Base-by-base conservation (phyloP, 2,888 invertebrate species). In the Drosophila mimica region DNA sequence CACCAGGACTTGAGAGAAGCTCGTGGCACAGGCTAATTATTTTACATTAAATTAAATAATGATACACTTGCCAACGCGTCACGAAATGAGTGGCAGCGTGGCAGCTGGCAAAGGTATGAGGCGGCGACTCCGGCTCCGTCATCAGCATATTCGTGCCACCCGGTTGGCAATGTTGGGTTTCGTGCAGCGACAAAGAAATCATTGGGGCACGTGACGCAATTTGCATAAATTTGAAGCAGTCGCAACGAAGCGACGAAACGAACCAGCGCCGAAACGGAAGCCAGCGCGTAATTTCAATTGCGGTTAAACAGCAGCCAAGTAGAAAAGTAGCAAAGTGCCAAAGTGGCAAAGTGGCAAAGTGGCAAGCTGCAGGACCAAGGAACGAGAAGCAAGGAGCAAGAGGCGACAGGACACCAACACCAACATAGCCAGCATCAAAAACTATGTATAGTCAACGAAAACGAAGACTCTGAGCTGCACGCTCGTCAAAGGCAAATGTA, bases 11-110 rank as follows among this genome's bases (percentile, higher is more conserved):
- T 36, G 40, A 53, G 66, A 52, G 48, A 63, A 64, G 58, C 46
- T 66, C 61, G 54, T 78, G 74, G 81, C 72, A 74, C 78, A 73
- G 75, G 89, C 92, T 93, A 93, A 93, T 93, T 93, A 93, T 93
- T 93, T 93, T 92, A 92, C 91, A 92, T 93, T 93, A 93, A 93
- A 93, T 93, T 93, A 93, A 93, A 93, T 93, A 93, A 93, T 93
- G 93, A 93, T 92, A 92, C 92, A 90, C 87, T 91, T 86, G 90
- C 80, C 79, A 83, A 53, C 63, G 69, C 56, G 66, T 57, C 70
- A 74, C 74, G 70, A 72, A 81, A 74, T 56, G 76, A 76, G 87
- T 72, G 69, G 49, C 82, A 43, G 25, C 64, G 46, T 78, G 40
- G n/a, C 13, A 31, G 51, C 34, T 3, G 25, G 25, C 20, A 48